Evolutionary conservation across 2,888 invertebrate genomes (phyloP).

Genomic region (Andricus curvator): DNA sequence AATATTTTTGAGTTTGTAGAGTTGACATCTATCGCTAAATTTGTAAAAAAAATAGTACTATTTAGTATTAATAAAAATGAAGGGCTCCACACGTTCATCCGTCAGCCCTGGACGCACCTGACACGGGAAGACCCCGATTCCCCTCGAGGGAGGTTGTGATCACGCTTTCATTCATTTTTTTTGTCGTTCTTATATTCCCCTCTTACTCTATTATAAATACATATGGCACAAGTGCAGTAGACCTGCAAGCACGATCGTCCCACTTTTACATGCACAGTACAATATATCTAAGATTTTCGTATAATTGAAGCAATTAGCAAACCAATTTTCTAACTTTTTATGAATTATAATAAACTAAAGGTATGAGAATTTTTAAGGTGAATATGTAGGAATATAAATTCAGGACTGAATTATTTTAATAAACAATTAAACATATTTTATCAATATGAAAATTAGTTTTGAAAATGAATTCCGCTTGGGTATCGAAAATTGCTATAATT

Average conservation of each 20-base stretch:
- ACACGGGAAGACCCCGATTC: slow-evolving; percentile 62
- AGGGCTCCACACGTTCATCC: slow-evolving; percentile 37
- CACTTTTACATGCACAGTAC: slow-evolving; percentile 15
- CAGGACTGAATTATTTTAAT: no score
- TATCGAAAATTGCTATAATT: neutral
- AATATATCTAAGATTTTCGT: neutral
- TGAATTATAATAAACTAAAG: neutral
- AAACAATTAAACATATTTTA: no score
- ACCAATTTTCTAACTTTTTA: neutral
- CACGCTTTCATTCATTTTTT: slow-evolving; percentile 41
- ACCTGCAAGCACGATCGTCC: slow-evolving; percentile 41
- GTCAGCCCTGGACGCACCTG: slow-evolving; percentile 59
- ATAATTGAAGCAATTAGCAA: slow-evolving; percentile 12
- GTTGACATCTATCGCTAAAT: no score
- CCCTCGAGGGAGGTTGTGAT: slow-evolving; percentile 30
- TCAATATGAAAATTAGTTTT: neutral
- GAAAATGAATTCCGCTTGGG: neutral
- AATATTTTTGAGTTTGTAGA: no score
- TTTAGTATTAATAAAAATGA: neutral
- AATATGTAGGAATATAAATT: no score
- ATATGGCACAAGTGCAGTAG: slow-evolving; percentile 40
- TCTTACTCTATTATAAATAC: slow-evolving; percentile 34
- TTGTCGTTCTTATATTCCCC: slow-evolving; percentile 30
- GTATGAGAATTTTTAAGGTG: neutral
- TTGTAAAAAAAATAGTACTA: no score